phyloP scores from a whole-genome alignment of 37 sponge, comb jelly and placozoan species.

The Geodia barretti region DNA sequence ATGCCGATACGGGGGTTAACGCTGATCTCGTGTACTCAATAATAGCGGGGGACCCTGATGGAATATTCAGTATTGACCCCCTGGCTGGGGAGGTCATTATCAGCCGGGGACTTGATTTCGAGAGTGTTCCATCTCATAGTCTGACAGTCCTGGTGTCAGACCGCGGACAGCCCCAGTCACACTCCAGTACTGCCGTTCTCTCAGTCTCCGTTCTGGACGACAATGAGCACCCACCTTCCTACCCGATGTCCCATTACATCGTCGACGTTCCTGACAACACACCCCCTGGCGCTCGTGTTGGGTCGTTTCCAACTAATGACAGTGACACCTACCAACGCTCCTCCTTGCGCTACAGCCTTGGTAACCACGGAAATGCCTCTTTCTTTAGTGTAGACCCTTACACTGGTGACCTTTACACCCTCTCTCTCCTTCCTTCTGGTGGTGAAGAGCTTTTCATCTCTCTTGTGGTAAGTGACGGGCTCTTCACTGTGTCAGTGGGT shows the following conservation, averaged over 20 bases:
- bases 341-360: conserved; percentile 30
- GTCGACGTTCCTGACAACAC: conserved; percentile 33
- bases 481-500: not conserved
- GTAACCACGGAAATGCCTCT: not conserved
- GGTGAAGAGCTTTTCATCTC: conserved; percentile 11
- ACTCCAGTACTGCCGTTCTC: conserved; percentile 42
- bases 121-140: conserved; percentile 25
- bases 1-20: conserved; percentile 64
- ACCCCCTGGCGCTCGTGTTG: conserved; percentile 44
- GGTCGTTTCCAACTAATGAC: conserved; percentile 55
- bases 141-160: conserved; percentile 53
- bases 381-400: conserved; percentile 33
- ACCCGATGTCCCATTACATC: conserved; percentile 9
- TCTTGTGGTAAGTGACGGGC: conserved; percentile 53
- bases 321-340: conserved; percentile 23
- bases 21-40: conserved; percentile 45
- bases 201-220: conserved; percentile 29
- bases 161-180: conserved; percentile 40
- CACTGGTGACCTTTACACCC: conserved; percentile 46
- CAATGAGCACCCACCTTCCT: conserved; percentile 62
- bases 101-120: conserved; percentile 18
- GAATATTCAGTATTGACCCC: conserved; percentile 46
- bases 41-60: conserved; percentile 14
- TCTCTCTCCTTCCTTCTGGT: conserved; percentile 3
- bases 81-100: conserved; percentile 37